Conservation (phyloP, 2,797 vertebrate species). For the Enteromius trimaculatus region DNA sequence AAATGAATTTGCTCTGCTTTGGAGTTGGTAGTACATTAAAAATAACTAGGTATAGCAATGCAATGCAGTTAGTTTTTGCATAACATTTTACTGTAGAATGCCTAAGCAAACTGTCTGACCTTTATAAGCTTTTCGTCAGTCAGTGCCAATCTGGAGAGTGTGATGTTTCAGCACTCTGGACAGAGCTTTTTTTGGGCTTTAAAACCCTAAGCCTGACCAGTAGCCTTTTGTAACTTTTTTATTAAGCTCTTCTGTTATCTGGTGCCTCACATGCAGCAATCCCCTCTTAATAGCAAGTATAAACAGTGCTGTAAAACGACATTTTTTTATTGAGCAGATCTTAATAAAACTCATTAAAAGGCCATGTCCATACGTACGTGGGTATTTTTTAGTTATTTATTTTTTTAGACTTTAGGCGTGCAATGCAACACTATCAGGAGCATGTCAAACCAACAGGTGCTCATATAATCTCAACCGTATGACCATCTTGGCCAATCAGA, state of each 20-base stretch:
- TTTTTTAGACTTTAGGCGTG: too few relatives aligned
- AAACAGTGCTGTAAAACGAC: not conserved
- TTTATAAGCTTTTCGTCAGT: conserved; percentile 23
- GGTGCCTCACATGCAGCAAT: not conserved
- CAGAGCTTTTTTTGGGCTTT: conserved; percentile 57
- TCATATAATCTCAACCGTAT: too few relatives aligned
- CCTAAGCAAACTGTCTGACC: not conserved
- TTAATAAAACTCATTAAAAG: not conserved
- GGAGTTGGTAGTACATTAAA: conserved; percentile 33
- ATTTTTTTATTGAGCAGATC: not conserved
- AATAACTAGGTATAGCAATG: conserved; percentile 24
- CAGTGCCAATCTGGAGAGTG: conserved; percentile 26
- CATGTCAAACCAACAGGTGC: too few relatives aligned
- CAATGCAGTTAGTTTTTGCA: conserved; percentile 45
- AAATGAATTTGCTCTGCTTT: not conserved
- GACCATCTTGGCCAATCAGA: too few relatives aligned
- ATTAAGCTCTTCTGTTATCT: conserved; percentile 2
- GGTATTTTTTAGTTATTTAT: too few relatives aligned
- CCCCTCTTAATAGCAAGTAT: not conserved
- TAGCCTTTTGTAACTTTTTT: conserved; percentile 26
- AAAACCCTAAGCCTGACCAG: conserved; percentile 42
- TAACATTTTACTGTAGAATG: conserved; percentile 11
- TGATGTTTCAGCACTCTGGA: conserved; percentile 68
- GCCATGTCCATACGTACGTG: too few relatives aligned
- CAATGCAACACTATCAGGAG: too few relatives aligned